Conservation (phyloP, 2,113 vertebrate species). For the Podocnemis expansa region DNA sequence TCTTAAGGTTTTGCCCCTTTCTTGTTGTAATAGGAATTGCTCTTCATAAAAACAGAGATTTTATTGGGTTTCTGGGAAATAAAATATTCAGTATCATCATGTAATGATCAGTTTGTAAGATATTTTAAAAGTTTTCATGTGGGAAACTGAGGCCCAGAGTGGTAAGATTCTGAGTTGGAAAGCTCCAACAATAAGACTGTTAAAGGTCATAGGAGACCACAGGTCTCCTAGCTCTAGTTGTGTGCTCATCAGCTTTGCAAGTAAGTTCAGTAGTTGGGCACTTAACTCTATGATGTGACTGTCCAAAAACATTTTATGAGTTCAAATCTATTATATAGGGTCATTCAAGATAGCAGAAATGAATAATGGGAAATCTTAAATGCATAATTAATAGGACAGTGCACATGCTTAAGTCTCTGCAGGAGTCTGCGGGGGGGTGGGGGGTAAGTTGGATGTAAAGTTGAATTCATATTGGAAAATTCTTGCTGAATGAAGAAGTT, state of each 20-base stretch:
- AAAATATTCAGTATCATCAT: constrained; percentile 45
- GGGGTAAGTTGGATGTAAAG: neutral
- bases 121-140: constrained; percentile 48
- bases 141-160: neutral
- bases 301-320: neutral
- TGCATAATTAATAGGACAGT: neutral
- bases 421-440: too few species aligned
- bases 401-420: neutral
- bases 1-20: constrained; percentile 5
- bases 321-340: neutral
- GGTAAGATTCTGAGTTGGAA: neutral
- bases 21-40: constrained; percentile 20
- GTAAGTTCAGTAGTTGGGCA: neutral
- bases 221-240: neutral
- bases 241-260: neutral
- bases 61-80: constrained; percentile 29
- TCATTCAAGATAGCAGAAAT: neutral
- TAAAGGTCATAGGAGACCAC: neutral
- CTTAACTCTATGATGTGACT: neutral
- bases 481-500: neutral
- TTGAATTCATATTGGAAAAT: neutral
- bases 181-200: neutral
- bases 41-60: constrained; percentile 41
- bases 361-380: neutral
- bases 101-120: constrained; percentile 36